phyloP scores from a whole-genome alignment of 2,113 vertebrate genomes.

The Peromyscus californicus region DNA sequence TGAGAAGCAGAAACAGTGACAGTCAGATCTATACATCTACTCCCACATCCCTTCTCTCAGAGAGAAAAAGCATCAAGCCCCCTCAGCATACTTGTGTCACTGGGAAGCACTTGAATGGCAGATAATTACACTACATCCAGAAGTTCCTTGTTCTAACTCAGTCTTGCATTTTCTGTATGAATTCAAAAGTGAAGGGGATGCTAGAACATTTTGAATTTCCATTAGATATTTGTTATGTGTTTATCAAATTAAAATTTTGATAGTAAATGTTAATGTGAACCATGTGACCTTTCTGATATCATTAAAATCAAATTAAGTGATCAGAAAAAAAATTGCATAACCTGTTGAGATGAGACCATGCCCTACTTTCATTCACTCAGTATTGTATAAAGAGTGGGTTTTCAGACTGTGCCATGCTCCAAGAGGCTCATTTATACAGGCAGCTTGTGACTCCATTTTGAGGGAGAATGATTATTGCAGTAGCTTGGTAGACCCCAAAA shows the following conservation, averaged over 20 bases:
- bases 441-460: not conserved
- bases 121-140: not conserved
- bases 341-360: not conserved
- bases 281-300: not conserved
- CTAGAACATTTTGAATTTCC: not conserved
- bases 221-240: not conserved
- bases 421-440: not conserved
- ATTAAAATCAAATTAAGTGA: conserved; percentile 21
- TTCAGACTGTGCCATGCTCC: not conserved
- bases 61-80: not conserved
- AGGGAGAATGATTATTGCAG: not conserved
- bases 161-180: not conserved
- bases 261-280: not conserved
- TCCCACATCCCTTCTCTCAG: not conserved
- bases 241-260: conserved; percentile 22
- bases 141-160: not conserved
- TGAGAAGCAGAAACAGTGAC: not conserved
- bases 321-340: not conserved
- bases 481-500: not conserved
- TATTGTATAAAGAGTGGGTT: not conserved
- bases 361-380: not conserved
- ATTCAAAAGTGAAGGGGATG: not conserved
- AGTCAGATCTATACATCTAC: not conserved
- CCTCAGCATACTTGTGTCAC: not conserved
- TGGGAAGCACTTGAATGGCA: not conserved